Evolutionary conservation across 2,888 invertebrate species (phyloP), one percentile per base, ranked within the genome.

Genomic region (Drosophila meridiana): DNA sequence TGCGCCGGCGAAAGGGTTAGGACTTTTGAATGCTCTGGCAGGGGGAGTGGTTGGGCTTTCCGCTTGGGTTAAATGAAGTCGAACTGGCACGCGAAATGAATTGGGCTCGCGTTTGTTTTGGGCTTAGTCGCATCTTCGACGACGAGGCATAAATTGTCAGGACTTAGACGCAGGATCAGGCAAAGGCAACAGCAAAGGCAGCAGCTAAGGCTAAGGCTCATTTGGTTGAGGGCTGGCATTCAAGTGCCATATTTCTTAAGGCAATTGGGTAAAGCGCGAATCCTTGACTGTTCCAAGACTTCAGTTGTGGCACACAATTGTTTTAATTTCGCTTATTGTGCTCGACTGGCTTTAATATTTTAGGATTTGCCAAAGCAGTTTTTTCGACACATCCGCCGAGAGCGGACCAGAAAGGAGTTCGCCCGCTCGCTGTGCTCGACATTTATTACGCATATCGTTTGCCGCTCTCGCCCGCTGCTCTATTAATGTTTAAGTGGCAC

Each of bases 401-500:
- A 57, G 74, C 67, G 66, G 57, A 9, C 7, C 32, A 20, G 20
- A 11, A 30, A 20, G 32, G 9, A 34, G 50, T 20, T 34, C 40
- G 40, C 36, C 56, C 3, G 32, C 67, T 40, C 52, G 66, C 75
- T 81, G 74, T 58, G 69, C 73, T 76, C 81, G 84, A 90, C 91
- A 91, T 91, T 90, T 89, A 89, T 90, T 90, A 89, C 87, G 87
- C 90, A 87, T 90, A 89, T 87, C 89, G 70, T 71, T 76, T 63
- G 76, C 73, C 70, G 48, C 63, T 67, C 36, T 30, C 58, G 36
- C 58, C 53, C 69, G 43, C 55, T 76, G 83, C 90, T 87, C 87
- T 89, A 91, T 89, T 89, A 89, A 89, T 91, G 91, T 91, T 90
- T 90, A 89, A 89, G 91, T 90, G 89, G 80, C 85, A 89, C 84